phyloP scores from a whole-genome alignment of 2,113 vertebrate genomes.

The Arvicanthis niloticus region DNA sequence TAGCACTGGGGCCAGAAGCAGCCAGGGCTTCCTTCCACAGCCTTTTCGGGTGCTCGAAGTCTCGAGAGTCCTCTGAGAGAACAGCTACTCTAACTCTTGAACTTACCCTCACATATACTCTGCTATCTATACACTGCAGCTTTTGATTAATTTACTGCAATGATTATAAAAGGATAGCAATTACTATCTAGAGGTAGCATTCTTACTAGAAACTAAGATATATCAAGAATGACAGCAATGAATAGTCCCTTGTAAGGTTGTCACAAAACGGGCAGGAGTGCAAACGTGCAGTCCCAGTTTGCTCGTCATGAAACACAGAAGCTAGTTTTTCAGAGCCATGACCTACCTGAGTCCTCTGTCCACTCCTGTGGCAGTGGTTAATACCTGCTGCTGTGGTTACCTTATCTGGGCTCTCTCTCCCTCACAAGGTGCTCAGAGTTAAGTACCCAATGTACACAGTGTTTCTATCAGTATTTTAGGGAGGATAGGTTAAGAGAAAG shows the following conservation, averaged over 20 bases:
- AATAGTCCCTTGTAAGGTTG: constrained; percentile 53
- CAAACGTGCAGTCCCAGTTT: constrained; percentile 38
- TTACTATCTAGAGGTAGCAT: background rate
- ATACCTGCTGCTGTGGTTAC: background rate
- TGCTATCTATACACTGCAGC: constrained; percentile 3
- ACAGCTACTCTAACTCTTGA: constrained; percentile 46
- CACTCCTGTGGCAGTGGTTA: background rate
- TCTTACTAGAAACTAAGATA: constrained; percentile 64
- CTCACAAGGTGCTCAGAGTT: background rate
- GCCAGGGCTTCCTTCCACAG: background rate
- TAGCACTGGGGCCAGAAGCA: background rate
- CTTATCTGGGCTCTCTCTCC: background rate
- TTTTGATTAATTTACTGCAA: background rate
- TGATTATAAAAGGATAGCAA: constrained; percentile 20
- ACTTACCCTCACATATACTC: constrained; percentile 44
- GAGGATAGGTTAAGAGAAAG: constrained; percentile 18
- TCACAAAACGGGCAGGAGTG: constrained; percentile 14
- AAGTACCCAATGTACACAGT: background rate
- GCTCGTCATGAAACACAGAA: constrained; percentile 50
- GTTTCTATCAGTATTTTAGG: constrained; percentile 5
- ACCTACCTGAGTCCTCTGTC: background rate
- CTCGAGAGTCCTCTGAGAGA: background rate
- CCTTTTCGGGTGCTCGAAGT: background rate
- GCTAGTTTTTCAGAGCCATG: constrained; percentile 28
- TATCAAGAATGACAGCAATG: constrained; percentile 45